Evolutionary conservation across 2,113 vertebrate genomes (phyloP), one percentile per base, ranked within the genome.

Genomic region (Tupaia tana): DNA sequence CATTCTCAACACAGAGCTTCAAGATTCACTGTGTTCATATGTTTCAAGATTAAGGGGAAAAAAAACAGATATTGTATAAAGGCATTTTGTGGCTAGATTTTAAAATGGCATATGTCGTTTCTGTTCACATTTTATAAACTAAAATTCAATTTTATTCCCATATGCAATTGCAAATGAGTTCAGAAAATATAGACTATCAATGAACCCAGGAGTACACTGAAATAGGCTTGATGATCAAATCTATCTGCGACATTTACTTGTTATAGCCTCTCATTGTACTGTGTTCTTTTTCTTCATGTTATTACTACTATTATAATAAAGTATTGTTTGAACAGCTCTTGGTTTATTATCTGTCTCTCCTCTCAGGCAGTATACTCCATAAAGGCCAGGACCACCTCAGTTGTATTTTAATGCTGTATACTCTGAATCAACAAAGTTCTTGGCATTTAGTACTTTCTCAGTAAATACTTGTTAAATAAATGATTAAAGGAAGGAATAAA

Each of bases 321-420:
- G 14, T n/a, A 79, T 66, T 85, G 73, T 85, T 84, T 95, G 19
- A 90, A 52, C 67, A 90, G 79, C n/a, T 63, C 74, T n/a, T 89
- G 16, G 27, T n/a, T 80, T 90, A 80, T 52, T 84, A 58, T 71
- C 7, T 22, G 43, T 81, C 24, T 93, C 64, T 18, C 24, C 6
- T 81, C 61, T 61, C n/a, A 43, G 19, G 22, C 13, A 88, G 70
- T 29, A 88, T 7, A 66, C 12, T 77, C 25, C 67, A 43, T 59
- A 82, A 92, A 93, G n/a, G 64, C 24, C 59, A 18, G 61, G 86
- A 69, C 54, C 19, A 84, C 3, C 83, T 12, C 34, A 19, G 29
- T 75, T 16, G 34, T 78, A 63, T 78, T 81, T 81, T 7, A 73
- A 59, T 59, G 13, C 8, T 70, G 22, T 24, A 58, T 74, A 7